Evolutionary conservation across 2,113 vertebrate species (phyloP).

Genomic region (Tinamus guttatus): DNA sequence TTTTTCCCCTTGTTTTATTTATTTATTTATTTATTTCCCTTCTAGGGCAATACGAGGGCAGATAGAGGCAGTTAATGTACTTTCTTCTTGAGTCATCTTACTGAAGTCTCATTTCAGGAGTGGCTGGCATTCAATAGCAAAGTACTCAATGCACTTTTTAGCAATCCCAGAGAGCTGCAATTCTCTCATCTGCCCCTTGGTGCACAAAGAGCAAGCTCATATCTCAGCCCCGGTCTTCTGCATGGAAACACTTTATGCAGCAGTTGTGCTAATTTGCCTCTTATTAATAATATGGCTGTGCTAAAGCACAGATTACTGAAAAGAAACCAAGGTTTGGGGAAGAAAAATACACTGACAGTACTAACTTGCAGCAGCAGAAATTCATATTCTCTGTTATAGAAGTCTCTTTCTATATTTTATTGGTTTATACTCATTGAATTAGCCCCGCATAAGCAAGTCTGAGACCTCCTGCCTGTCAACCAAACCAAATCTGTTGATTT

Average conservation of each 20-base stretch:
- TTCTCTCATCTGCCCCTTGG: background rate
- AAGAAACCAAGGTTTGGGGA: background rate
- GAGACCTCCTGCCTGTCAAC: background rate
- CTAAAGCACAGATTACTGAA: background rate
- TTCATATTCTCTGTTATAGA: background rate
- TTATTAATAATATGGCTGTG: background rate
- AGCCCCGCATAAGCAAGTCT: background rate
- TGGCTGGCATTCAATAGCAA: background rate
- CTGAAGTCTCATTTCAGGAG: background rate
- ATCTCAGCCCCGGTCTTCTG: background rate
- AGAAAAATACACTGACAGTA: background rate
- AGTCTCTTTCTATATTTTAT: background rate
- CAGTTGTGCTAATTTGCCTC: background rate
- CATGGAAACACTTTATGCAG: background rate
- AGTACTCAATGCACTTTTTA: background rate
- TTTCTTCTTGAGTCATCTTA: background rate
- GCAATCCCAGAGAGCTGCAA: background rate
- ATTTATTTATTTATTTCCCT: background rate
- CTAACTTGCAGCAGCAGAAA: background rate
- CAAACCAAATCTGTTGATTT: background rate
- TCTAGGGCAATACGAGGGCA: background rate
- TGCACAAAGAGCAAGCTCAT: background rate
- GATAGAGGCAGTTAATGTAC: background rate
- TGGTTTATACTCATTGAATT: background rate
- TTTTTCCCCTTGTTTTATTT: background rate